These are phyloP conservation scores for Amphiprion ocellaris DNA, from an alignment of 2,113 vertebrate species.

Conservation along the genomic window DNA sequence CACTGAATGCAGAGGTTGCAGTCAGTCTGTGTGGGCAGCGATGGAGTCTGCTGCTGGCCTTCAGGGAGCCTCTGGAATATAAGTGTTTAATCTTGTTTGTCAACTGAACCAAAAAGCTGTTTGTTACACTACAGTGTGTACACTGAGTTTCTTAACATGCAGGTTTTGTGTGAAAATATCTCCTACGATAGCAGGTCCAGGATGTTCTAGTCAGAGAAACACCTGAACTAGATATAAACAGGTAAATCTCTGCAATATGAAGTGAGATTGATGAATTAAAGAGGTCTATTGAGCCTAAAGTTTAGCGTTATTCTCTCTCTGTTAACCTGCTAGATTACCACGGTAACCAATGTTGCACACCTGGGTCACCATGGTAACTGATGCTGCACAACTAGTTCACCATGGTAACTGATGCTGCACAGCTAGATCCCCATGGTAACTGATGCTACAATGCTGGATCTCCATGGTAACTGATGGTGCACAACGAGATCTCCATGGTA, in stretches of 20 bases:
- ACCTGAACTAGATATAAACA: not conserved
- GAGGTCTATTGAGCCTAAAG: too few relatives aligned
- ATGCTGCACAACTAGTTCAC: too few relatives aligned
- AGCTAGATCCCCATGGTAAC: too few relatives aligned
- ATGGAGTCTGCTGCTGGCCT: conserved; percentile 47
- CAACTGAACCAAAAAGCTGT: conserved; percentile 35
- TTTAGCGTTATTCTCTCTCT: too few relatives aligned
- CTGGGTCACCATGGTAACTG: too few relatives aligned
- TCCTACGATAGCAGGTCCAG: not conserved
- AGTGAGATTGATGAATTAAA: too few relatives aligned
- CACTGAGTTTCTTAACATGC: not conserved
- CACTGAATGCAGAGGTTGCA: conserved; percentile 16
- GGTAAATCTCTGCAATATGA: not conserved
- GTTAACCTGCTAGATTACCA: too few relatives aligned
- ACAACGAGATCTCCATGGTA: too few relatives aligned
- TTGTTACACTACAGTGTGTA: not conserved
- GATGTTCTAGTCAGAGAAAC: not conserved
- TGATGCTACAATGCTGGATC: too few relatives aligned
- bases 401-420: too few relatives aligned
- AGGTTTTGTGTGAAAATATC: conserved; percentile 1
- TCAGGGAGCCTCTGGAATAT: conserved; percentile 32
- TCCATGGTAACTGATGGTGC: too few relatives aligned
- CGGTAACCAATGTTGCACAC: too few relatives aligned
- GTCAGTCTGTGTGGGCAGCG: conserved; percentile 3
- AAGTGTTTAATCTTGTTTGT: conserved; percentile 32